Evolutionary conservation across 2,797 vertebrate species (phyloP).

Genomic region (Pseudochaenichthys georgianus): DNA sequence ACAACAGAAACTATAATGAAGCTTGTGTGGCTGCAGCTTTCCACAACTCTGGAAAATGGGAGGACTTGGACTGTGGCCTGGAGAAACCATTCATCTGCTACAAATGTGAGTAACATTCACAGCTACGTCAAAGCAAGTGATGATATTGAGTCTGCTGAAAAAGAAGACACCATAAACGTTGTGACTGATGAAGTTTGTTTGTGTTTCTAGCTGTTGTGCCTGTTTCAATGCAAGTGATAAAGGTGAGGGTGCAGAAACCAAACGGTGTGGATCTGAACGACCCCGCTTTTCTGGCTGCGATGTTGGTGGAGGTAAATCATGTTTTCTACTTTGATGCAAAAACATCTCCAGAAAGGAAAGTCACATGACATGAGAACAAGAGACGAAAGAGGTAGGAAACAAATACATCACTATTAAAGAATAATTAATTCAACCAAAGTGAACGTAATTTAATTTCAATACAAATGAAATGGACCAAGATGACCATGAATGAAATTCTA

Average conservation of each 20-base stretch:
- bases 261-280: background rate
- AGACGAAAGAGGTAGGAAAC: too few relatives aligned
- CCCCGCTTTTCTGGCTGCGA: constrained; percentile 3
- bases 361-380: too few relatives aligned
- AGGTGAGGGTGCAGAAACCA: background rate
- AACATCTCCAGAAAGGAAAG: too few relatives aligned
- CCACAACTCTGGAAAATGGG: background rate
- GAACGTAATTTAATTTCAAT: too few relatives aligned
- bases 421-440: too few relatives aligned
- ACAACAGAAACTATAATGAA: rapidly evolving
- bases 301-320: constrained; percentile 27
- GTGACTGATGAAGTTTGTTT: background rate
- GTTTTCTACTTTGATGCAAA: background rate
- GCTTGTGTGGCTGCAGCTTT: constrained; percentile 7
- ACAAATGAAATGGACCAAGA: too few relatives aligned
- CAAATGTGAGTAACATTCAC: background rate
- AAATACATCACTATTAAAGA: background rate
- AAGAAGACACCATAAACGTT: background rate
- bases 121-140: too few relatives aligned
- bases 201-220: too few relatives aligned
- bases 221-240: background rate
- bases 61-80: background rate
- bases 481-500: too few relatives aligned
- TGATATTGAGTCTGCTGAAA: too few relatives aligned
- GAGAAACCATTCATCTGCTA: constrained; percentile 46